Conservation (phyloP, 2,113 vertebrate species). For the Onychorhynchus coronatus region DNA sequence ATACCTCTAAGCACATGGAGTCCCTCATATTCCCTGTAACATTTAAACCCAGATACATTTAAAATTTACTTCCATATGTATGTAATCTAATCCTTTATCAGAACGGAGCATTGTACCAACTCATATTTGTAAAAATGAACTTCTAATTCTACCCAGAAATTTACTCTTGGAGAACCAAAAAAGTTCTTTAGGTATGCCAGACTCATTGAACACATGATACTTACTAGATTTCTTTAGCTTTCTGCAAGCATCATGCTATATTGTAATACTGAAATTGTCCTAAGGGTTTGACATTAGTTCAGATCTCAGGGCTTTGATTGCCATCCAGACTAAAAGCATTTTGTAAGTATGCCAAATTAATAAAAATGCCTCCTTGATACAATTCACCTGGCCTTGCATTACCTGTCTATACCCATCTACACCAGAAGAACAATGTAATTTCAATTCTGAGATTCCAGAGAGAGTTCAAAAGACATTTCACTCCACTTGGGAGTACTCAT, state of each 20-base stretch:
- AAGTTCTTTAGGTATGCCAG: neutral
- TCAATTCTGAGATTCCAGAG: conserved; percentile 17
- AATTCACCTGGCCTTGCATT: conserved; percentile 31
- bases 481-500: neutral
- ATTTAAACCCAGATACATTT: neutral
- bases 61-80: neutral
- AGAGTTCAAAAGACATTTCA: conserved; percentile 17
- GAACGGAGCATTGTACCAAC: neutral
- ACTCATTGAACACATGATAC: neutral
- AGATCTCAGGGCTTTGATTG: conserved; percentile 55
- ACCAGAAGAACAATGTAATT: neutral
- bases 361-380: conserved; percentile 46
- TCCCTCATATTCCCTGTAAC: neutral
- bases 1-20: neutral
- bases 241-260: conserved; percentile 3
- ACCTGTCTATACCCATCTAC: conserved; percentile 21
- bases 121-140: neutral
- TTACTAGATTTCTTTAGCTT: neutral
- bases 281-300: conserved; percentile 57
- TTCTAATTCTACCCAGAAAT: neutral
- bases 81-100: neutral
- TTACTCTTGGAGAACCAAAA: neutral
- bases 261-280: conserved; percentile 13
- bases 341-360: conserved; percentile 39
- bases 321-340: conserved; percentile 32